Evolutionary conservation across 2,113 vertebrate species (phyloP), one percentile per base, ranked within the genome.

Genomic region (Ondatra zibethicus): DNA sequence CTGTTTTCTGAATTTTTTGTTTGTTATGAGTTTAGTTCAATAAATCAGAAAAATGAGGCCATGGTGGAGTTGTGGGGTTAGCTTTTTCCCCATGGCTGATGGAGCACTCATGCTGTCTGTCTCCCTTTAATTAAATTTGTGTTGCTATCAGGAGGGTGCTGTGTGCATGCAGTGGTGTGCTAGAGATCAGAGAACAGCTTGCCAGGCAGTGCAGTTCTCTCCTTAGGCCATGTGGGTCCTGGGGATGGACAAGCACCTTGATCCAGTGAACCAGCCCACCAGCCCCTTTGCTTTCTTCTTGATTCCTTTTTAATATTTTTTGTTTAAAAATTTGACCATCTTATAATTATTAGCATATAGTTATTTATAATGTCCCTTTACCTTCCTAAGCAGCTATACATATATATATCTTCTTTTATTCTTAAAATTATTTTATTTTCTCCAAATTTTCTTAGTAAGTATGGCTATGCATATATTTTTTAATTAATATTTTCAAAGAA

Each of bases 371-470:
- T 73, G 68, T 58, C 12, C 25, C 2, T 73, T 88, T 73, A 58
- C 73, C 16, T 77, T 86, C 31, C 50, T 27, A 73, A 65, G 45
- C 45, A 80, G 39, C n/a, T 65, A 52, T 58, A 50, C 61, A 29
- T 13, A 25, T 52, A 25, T 52, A 29, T 12, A 63, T 52, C 7
- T 65, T 55, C 50, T 63, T 88, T 73, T 91, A 39, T 94, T 84
- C 33, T 73, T 68, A 81, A 33, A 68, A 92, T 82, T 94, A 76
- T 88, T 96, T 92, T 33, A 50, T 66, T 55, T 58, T 42, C 9
- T 90, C 14, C 65, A 81, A 80, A 68, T 55, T 23, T 19, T 85
- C 36, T 55, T 85, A 77, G 58, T 77, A n/a, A 92, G 10, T 63
- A 72, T 65, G 31, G 0, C 1, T 52, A 58, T 33, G 11, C 45